Conservation (phyloP, 2,113 vertebrate species). For the Oncorhynchus mykiss region DNA sequence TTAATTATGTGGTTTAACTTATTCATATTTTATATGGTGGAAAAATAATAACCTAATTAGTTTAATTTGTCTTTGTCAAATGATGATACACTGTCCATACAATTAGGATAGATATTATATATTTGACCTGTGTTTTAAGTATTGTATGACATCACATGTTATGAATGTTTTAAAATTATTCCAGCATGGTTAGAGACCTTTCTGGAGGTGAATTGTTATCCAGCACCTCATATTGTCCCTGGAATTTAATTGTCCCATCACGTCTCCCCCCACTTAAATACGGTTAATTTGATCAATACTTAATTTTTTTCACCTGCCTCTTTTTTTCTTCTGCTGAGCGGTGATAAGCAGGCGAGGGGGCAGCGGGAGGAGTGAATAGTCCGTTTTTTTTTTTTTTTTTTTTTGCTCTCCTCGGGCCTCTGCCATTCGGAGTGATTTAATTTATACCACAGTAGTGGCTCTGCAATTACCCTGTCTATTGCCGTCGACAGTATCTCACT, state of each 20-base stretch:
- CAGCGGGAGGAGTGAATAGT: conserved; percentile 86
- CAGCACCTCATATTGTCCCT: conserved; percentile 82
- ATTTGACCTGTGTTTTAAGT: too few relatives aligned
- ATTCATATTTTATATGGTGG: conserved; percentile 75
- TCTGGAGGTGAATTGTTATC: conserved; percentile 78
- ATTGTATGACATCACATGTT: too few relatives aligned
- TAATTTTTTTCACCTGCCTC: conserved; percentile 94
- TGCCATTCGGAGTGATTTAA: conserved; percentile 93
- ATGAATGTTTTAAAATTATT: too few relatives aligned
- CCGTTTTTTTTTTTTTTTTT: conserved; percentile 74
- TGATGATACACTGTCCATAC: too few relatives aligned
- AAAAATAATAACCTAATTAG: conserved; percentile 84
- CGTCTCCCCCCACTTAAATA: conserved; percentile 82
- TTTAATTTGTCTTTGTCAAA: conserved; percentile 63
- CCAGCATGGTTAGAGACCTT: conserved; percentile 73
- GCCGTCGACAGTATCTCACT: conserved; percentile 97
- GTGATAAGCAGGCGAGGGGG: conserved; percentile 87
- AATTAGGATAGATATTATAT: too few relatives aligned
- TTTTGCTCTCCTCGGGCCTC: conserved; percentile 81
- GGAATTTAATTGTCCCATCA: conserved; percentile 91
- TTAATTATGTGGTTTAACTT: conserved; percentile 79
- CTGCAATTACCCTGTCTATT: conserved; percentile 96
- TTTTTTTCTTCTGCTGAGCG: conserved; percentile 91
- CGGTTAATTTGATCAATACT: conserved; percentile 99
- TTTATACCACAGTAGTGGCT: conserved; percentile 93